A percentile compares a stretch with the other conserved stretches of the same genome.
phyloP scores from a whole-genome alignment of 2,797 vertebrate genomes.

The Characodon lateralis region DNA sequence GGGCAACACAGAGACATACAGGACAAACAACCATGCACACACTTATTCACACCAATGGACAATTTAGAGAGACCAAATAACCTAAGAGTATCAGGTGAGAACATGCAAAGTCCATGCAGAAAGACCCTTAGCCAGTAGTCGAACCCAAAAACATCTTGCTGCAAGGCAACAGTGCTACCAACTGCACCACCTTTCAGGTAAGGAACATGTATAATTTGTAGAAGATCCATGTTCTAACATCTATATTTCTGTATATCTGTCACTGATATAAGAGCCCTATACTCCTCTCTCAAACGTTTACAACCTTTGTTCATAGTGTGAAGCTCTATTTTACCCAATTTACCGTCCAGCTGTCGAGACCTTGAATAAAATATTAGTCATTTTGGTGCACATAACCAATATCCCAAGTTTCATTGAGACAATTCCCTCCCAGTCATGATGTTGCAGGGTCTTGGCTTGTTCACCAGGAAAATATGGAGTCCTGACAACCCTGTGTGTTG shows the following conservation, averaged over 20 bases:
- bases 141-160: no score
- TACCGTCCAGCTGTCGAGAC: conserved; percentile 19
- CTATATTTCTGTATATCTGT: neutral
- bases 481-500: conserved; percentile 28
- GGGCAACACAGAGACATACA: no score
- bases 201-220: conserved; percentile 15
- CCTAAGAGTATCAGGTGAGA: no score
- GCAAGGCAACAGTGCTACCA: no score
- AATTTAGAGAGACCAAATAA: no score
- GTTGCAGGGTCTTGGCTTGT: conserved; percentile 39
- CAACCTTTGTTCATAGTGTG: neutral
- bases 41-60: no score
- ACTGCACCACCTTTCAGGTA: no score
- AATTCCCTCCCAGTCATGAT: conserved; percentile 31
- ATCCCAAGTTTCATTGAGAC: conserved; percentile 36
- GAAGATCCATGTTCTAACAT: neutral
- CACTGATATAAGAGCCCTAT: conserved; percentile 20
- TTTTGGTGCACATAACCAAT: conserved; percentile 34
- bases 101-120: no score
- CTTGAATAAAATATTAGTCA: conserved; percentile 39
- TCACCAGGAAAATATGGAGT: conserved; percentile 45
- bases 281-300: conserved; percentile 8
- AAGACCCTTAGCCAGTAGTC: no score
- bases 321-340: conserved; percentile 17
- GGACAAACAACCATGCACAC: no score